Base-by-base conservation (phyloP, 2,888 invertebrate genomes). In the Athetis lepigone region DNA sequence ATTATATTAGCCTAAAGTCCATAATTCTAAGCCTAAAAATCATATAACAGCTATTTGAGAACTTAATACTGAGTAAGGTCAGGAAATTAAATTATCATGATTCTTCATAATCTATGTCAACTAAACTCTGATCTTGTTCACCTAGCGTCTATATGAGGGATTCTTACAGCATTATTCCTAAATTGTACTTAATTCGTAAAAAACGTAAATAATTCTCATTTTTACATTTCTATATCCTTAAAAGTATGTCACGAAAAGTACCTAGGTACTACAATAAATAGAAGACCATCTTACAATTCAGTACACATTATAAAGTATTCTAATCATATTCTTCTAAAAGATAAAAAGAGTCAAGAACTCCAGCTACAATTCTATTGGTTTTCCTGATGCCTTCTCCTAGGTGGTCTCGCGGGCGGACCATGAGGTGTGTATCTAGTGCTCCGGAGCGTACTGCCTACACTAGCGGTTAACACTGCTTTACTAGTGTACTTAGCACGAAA, bases 401-500 rank as follows among this genome's bases (percentile, higher is more conserved):
- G 89, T 89, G 92, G 93, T 93, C 92, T 92, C 91, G 89, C 87
- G 85, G 89, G 93, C 85, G 90, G 94, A 94, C 93, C 94, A 89
- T 90, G 92, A 89, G 86, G 91, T 88, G 90, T 89, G 93, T 92
- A 93, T 89, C 93, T 94, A 95, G 93, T 90, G 93, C 95, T 94
- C 94, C 94, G 92, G 94, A 94, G 95, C 94, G 93, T 92, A 93
- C 94, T 93, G 94, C 95, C 95, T 95, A 95, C 95, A 94, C 95
- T 94, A 95, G 94, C 94, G 90, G 88, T 90, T 86, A 89, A 93
- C 89, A 89, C 94, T 92, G 94, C 94, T 91, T 93, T 94, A 94
- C 94, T 95, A 94, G 94, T 95, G 94, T 93, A 94, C 93, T 94
- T 95, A 95, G 94, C 95, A 94, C 95, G 95, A 92, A 94, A 94